Percentiles rank a stretch among this genome's conserved stretches.
Conservation (phyloP, 1,140 invertebrate genomes). For the Conus ventricosus region DNA sequence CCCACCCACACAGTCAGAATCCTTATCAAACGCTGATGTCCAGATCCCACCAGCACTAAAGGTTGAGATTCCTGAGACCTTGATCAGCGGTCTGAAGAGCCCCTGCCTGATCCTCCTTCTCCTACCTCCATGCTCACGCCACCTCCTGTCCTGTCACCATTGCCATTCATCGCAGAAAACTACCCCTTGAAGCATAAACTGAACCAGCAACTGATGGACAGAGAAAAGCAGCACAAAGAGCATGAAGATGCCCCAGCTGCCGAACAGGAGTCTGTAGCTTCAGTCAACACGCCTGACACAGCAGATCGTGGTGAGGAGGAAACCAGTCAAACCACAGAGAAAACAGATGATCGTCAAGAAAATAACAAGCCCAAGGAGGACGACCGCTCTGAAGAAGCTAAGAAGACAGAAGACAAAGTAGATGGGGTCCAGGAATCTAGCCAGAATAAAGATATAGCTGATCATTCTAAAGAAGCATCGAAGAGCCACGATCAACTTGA, state of each 20-base stretch:
- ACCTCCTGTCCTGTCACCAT: neutral
- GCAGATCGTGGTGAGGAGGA: neutral
- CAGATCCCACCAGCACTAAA: neutral
- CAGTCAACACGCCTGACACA: neutral
- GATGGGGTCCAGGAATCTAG: neutral
- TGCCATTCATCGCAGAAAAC: neutral
- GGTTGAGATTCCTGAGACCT: neutral
- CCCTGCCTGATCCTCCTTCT: neutral
- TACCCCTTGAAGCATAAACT: neutral
- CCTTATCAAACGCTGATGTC: neutral
- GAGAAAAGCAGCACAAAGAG: neutral
- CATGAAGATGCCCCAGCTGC: neutral
- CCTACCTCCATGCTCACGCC: neutral
- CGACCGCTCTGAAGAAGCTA: neutral
- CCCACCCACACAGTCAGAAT: neutral
- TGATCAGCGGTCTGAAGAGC: neutral
- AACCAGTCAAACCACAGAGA: neutral
- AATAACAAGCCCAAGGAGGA: neutral
- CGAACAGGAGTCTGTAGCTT: neutral
- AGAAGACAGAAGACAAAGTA: neutral
- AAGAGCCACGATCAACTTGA: too few relatives aligned
- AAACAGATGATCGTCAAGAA: neutral
- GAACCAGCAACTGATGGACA: neutral
- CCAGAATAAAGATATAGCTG: neutral
- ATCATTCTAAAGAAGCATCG: too few relatives aligned